A percentile compares a stretch with the other conserved stretches of the same genome.
phyloP scores from a whole-genome alignment of 2,797 vertebrate species.

The Hippoglossus hippoglossus region DNA sequence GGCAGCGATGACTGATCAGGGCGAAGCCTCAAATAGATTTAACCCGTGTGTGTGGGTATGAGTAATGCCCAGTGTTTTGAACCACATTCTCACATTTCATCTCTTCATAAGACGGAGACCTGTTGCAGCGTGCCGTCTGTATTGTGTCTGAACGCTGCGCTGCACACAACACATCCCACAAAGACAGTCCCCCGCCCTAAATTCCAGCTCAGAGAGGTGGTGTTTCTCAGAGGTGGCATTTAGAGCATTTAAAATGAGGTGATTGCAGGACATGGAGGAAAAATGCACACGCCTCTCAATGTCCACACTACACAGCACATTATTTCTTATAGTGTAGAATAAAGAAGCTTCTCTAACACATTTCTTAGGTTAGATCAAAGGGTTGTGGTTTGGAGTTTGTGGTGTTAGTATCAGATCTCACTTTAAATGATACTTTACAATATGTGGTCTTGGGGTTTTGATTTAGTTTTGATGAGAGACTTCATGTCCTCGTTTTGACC shows the following conservation, averaged over 20 bases:
- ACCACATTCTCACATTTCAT: conserved; percentile 69
- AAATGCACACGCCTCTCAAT: conserved; percentile 43
- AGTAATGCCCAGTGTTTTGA: conserved; percentile 59
- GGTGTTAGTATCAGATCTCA: conserved; percentile 19
- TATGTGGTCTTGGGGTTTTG: conserved; percentile 18
- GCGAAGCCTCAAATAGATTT: conserved; percentile 42
- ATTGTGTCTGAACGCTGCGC: conserved; percentile 61
- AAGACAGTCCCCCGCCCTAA: conserved; percentile 49
- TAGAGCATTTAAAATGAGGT: conserved; percentile 58
- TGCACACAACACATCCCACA: conserved; percentile 44
- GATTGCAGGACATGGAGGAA: conserved; percentile 38
- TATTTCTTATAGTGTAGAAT: conserved; percentile 20
- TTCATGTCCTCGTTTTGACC: not conserved
- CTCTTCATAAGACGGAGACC: conserved; percentile 51
- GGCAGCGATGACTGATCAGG: conserved; percentile 54
- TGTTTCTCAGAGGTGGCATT: conserved; percentile 61
- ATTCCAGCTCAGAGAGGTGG: conserved; percentile 68
- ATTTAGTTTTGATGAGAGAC: not conserved
- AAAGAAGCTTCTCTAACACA: conserved; percentile 37
- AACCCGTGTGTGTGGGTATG: conserved; percentile 36
- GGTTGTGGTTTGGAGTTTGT: conserved; percentile 25
- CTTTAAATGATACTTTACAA: conserved; percentile 8
- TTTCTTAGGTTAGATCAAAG: conserved; percentile 32
- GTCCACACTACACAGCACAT: conserved; percentile 37
- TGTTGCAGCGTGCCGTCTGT: conserved; percentile 63